Evolutionary conservation across 2,888 invertebrate species (phyloP), one percentile per base, ranked within the genome.

Genomic region (Troides oblongomaculatus): DNA sequence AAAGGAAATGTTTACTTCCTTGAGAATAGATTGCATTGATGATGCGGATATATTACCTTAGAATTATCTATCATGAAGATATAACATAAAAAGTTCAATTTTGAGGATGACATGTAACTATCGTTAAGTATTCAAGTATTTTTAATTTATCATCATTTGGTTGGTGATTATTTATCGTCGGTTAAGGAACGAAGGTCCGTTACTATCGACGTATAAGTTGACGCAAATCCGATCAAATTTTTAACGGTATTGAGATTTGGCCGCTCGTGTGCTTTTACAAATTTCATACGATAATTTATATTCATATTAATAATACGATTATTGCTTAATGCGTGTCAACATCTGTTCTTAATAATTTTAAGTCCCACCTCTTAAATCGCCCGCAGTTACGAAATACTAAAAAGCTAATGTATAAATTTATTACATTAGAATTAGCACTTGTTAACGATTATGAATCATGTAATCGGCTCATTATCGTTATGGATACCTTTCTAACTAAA

Each of bases 211-310:
- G 80, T 84, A 87, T 89, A 81, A 80, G 77, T 79, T 85, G 91
- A 91, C 92, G 81, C 82, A 89, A 90, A 92, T 88, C 92, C 89
- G 86, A 88, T 89, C 86, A 89, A 86, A 86, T 84, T 86, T 89
- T 90, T 87, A 89, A 91, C 87, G 89, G 88, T 84, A 82, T 86
- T 78, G 78, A 78, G 81, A 82, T 85, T 86, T 82, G 77, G 79
- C 79, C 75, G 72, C 72, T 72, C 77, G 71, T 75, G 77, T 78
- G 78, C 79, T 79, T 77, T 78, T 81, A 85, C 81, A 81, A 80
- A 83, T 84, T 84, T 84, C 78, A 71, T 73, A 68, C 80, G 76
- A 83, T 84, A 84, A 84, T 85, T 85, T 87, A 82, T 84, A 77
- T 74, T 75, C 76, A 70, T 74, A 74, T 78, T 77, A 79, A 78